Evolutionary conservation across 1,140 invertebrate species (phyloP).

Genomic region (Sarcophaga bullata): DNA sequence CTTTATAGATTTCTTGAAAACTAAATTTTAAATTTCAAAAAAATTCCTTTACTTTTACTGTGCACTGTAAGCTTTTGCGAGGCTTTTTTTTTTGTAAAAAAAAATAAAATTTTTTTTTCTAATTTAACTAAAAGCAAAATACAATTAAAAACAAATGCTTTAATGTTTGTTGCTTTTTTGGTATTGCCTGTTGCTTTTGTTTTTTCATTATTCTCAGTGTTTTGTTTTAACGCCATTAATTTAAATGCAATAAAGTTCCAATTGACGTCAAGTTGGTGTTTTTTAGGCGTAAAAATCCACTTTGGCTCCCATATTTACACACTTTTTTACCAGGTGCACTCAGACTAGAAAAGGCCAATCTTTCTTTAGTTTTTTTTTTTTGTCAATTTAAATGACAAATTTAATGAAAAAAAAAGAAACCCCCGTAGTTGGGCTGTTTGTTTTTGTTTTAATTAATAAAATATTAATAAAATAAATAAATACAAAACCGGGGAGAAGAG

Average conservation of each 20-base stretch:
- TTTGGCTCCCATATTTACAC: too few species aligned
- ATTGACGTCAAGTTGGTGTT: constrained; percentile 7
- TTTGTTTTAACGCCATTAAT: neutral
- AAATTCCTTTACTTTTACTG: neutral
- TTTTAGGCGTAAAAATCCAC: neutral
- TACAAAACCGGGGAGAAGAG: too few species aligned
- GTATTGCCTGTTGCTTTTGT: neutral
- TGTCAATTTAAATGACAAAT: neutral
- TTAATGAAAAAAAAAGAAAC: neutral
- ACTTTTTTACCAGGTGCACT: neutral
- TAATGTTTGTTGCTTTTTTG: too few species aligned
- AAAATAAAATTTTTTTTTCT: neutral
- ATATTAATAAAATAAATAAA: neutral
- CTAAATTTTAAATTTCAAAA: too few species aligned
- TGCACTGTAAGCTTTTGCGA: neutral
- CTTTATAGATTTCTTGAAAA: too few species aligned
- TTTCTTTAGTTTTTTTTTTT: neutral
- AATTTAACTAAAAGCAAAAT: constrained; percentile 15
- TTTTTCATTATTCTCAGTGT: neutral
- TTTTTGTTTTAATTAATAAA: neutral
- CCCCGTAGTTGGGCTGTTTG: neutral
- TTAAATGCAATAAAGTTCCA: constrained; percentile 10
- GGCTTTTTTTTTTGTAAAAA: neutral
- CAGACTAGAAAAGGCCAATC: neutral
- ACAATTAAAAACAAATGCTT: neutral